Conservation (phyloP, 2,797 vertebrate species). For the Varecia variegata region DNA sequence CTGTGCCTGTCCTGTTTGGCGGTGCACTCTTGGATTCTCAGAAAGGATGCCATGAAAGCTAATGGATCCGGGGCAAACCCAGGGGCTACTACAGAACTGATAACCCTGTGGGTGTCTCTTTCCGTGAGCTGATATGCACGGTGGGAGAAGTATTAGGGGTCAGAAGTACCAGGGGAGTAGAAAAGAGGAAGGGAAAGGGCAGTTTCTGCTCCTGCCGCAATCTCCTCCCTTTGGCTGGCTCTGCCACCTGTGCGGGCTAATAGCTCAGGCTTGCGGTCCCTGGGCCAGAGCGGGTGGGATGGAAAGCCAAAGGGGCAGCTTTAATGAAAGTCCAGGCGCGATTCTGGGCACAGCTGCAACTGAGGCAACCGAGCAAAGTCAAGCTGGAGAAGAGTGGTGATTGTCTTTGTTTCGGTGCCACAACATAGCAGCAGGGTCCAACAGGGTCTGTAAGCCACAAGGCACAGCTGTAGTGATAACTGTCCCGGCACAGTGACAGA, state of each 20-base stretch:
- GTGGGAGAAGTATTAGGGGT: too few species aligned
- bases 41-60: neutral
- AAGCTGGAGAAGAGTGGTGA: neutral
- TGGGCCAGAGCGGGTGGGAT: neutral
- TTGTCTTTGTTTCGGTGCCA: neutral
- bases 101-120: neutral
- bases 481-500: accelerated
- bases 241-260: neutral
- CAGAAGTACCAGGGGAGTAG: neutral
- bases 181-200: neutral
- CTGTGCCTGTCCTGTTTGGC: neutral
- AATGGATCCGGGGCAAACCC: neutral
- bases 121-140: neutral
- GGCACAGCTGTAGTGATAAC: neutral
- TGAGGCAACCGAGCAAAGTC: neutral
- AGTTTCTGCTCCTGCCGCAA: neutral
- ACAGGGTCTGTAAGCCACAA: neutral
- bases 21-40: neutral
- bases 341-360: neutral
- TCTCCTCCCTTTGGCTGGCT: neutral
- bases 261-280: neutral
- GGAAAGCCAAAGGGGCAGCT: neutral
- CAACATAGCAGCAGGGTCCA: neutral
- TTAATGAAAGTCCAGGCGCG: neutral
- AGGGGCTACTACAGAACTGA: neutral